Conservation (phyloP, 2,113 vertebrate species). For the Alaudala cheleensis region DNA sequence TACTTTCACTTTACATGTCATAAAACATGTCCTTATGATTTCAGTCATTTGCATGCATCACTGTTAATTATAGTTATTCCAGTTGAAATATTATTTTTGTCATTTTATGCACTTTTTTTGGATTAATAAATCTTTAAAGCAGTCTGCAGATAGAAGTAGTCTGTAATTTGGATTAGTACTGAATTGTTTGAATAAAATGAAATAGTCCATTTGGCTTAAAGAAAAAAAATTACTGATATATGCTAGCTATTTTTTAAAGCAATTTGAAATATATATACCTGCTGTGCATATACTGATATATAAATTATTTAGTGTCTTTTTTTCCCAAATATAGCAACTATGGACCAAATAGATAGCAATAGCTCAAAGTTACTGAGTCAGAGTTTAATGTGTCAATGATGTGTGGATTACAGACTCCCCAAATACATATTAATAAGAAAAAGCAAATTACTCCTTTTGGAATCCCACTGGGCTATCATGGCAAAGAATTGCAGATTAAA, state of each 20-base stretch:
- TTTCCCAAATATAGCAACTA: neutral
- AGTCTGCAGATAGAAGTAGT: neutral
- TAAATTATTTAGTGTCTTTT: neutral
- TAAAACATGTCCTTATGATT: neutral
- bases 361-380: neutral
- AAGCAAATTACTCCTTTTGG: neutral
- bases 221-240: neutral
- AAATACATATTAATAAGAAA: neutral
- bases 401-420: neutral
- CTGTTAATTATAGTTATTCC: neutral
- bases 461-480: neutral
- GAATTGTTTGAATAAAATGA: neutral
- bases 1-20: constrained; percentile 1
- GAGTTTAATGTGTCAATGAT: neutral
- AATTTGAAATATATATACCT: neutral
- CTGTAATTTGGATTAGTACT: neutral
- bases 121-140: neutral
- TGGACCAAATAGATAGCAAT: neutral
- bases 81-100: neutral
- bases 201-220: neutral
- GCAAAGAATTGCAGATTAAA: neutral
- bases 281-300: neutral
- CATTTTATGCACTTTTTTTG: neutral
- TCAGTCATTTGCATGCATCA: constrained; percentile 5
- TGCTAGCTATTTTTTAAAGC: neutral